Conservation (phyloP, 2,888 invertebrate species). For the Leptinotarsa rubiginosa region DNA sequence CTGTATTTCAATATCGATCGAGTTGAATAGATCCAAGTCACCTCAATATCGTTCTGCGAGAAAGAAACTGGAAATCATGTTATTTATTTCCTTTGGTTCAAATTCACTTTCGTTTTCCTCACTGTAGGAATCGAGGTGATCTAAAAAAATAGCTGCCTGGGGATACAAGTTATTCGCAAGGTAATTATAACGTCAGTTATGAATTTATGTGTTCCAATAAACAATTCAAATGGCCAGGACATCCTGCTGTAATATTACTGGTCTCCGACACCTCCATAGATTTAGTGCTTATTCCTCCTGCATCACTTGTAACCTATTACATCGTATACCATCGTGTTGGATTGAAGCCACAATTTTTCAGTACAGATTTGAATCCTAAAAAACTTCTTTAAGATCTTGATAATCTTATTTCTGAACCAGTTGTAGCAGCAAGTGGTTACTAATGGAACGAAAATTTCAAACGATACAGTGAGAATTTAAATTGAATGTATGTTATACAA, state of each 20-base stretch:
- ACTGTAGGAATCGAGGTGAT: background rate
- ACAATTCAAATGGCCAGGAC: constrained; percentile 58
- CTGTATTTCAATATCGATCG: too few species aligned
- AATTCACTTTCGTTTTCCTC: background rate
- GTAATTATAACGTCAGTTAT: constrained; percentile 61
- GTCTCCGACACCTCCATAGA: constrained; percentile 49
- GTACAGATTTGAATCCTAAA: background rate
- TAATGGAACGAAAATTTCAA: too few species aligned
- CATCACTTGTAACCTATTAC: background rate
- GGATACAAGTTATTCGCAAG: constrained; percentile 55
- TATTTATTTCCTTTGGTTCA: too few species aligned
- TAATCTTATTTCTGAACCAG: too few species aligned
- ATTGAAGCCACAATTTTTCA: background rate
- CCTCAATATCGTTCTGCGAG: too few species aligned
- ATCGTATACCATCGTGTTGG: background rate
- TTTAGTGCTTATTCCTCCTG: constrained; percentile 42
- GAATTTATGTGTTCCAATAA: constrained; percentile 61
- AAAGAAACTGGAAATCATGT: too few species aligned
- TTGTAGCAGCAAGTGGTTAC: too few species aligned
- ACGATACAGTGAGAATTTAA: too few species aligned
- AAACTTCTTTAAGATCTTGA: too few species aligned
- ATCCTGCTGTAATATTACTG: constrained; percentile 56
- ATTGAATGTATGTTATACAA: too few species aligned
- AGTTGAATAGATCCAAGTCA: too few species aligned
- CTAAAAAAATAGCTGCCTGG: constrained; percentile 53